phyloP scores from a whole-genome alignment of 2,888 invertebrate genomes.

The Nomada fabriciana region DNA sequence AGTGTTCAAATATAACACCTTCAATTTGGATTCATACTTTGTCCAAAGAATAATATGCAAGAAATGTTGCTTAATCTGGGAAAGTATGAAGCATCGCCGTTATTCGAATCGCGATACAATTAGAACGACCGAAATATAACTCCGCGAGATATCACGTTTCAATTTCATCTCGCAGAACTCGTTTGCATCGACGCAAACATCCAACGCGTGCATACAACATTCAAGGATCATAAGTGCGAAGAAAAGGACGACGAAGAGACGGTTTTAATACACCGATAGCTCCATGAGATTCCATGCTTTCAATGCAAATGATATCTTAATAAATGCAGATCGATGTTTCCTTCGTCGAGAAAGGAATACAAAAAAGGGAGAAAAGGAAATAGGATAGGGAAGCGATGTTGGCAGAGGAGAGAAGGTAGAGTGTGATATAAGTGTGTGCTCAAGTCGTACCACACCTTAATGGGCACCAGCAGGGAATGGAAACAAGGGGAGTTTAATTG shows the following conservation, averaged over 20 bases:
- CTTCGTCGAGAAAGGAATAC: slow-evolving; percentile 46
- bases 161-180: neutral
- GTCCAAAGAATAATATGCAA: no score
- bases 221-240: slow-evolving; percentile 25
- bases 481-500: slow-evolving; percentile 65
- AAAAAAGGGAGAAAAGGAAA: slow-evolving; percentile 22
- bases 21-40: no score
- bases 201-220: neutral
- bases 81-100: no score
- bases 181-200: slow-evolving; percentile 6
- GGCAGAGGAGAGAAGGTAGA: slow-evolving; percentile 22
- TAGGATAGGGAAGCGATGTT: neutral
- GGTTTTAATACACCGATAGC: slow-evolving; percentile 8
- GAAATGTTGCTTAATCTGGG: no score
- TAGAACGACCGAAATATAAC: neutral
- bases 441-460: slow-evolving; percentile 70
- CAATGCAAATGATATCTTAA: slow-evolving; percentile 65
- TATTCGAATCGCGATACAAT: neutral
- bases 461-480: slow-evolving; percentile 57
- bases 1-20: no score
- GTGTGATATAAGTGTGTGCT: slow-evolving; percentile 59
- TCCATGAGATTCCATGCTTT: slow-evolving; percentile 32
- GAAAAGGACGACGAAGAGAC: neutral
- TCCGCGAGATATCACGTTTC: neutral
- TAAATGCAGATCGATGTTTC: slow-evolving; percentile 70